Conservation (phyloP, 1,140 invertebrate genomes). For the Scaptomyza hsui region DNA sequence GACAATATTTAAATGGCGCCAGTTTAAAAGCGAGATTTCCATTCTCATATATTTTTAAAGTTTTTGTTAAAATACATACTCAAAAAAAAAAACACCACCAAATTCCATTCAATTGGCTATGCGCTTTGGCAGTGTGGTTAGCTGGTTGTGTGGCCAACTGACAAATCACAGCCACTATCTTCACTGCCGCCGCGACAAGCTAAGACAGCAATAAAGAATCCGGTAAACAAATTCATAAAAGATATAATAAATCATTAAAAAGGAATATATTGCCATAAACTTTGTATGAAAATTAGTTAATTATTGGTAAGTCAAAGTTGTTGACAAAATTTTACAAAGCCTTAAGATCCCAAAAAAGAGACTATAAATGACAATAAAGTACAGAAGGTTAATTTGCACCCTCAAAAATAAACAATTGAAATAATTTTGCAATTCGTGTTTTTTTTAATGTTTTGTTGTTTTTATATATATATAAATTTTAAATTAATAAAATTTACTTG, state of each 20-base stretch:
- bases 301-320: no score
- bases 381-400: no score
- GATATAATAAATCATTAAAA: no score
- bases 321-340: no score
- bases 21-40: slow-evolving; percentile 7
- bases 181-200: slow-evolving; percentile 92
- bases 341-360: no score
- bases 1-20: slow-evolving; percentile 2
- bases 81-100: slow-evolving; percentile 15
- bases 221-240: no score
- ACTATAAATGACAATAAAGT: no score
- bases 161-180: slow-evolving; percentile 95
- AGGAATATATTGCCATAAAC: no score
- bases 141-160: slow-evolving; percentile 93
- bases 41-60: neutral
- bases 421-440: slow-evolving; percentile 57
- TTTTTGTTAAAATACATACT: slow-evolving; percentile 7
- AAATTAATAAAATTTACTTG: slow-evolving; percentile 81
- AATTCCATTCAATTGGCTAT: slow-evolving; percentile 84
- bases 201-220: slow-evolving; percentile 53
- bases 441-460: slow-evolving; percentile 43
- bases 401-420: slow-evolving; percentile 28
- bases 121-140: slow-evolving; percentile 98
- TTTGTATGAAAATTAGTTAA: no score
- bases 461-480: slow-evolving; percentile 79